These are phyloP conservation scores for Cetoscarus ocellatus DNA, from an alignment of 2,797 vertebrate genomes.

Conservation along the genomic window DNA sequence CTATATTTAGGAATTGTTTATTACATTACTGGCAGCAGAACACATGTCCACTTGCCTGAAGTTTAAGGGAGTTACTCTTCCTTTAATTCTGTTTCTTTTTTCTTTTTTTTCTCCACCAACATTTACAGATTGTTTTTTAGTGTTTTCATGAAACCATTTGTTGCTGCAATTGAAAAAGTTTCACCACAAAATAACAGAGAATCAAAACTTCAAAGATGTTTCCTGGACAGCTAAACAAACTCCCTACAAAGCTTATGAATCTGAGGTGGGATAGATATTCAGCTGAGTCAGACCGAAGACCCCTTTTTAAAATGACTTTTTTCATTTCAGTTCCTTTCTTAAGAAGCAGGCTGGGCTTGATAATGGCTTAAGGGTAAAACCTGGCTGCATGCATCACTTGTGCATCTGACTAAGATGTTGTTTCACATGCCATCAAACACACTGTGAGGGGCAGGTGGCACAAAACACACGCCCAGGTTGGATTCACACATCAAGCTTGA, in stretches of 20 bases:
- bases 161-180: not conserved
- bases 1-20: no score
- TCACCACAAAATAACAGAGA: not conserved
- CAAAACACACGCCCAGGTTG: slow-evolving; percentile 23
- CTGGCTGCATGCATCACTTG: slow-evolving; percentile 14
- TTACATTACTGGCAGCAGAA: no score
- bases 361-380: not conserved
- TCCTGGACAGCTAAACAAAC: not conserved
- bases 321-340: no score
- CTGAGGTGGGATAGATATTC: not conserved
- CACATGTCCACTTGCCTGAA: no score
- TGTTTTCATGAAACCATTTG: not conserved
- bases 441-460: slow-evolving; percentile 11
- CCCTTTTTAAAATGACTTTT: no score
- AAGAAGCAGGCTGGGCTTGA: not conserved
- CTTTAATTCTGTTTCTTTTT: not conserved
- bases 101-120: not conserved
- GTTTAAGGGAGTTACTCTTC: not conserved
- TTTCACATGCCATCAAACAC: slow-evolving; percentile 38
- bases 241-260: not conserved
- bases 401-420: slow-evolving; percentile 5
- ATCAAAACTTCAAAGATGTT: not conserved
- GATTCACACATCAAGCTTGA: slow-evolving; percentile 43
- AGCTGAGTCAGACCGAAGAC: no score
- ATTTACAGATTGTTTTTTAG: not conserved